Conservation (phyloP, 2,797 vertebrate genomes). For the Uromys caudimaculatus region DNA sequence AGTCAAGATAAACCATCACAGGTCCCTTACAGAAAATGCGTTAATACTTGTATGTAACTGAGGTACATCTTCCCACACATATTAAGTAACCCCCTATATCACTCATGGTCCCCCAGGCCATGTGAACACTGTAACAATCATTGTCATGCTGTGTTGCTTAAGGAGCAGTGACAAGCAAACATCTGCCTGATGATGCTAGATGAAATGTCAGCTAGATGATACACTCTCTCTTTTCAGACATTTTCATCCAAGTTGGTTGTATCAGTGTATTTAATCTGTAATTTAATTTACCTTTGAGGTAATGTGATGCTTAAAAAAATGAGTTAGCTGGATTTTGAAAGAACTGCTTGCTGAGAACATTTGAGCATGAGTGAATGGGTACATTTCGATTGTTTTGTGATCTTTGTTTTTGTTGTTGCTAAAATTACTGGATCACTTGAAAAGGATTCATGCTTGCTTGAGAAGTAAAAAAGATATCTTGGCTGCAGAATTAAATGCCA, state of each 20-base stretch:
- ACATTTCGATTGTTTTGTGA: conserved; percentile 7
- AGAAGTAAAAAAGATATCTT: not conserved
- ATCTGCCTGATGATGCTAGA: not conserved
- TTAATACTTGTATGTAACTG: not conserved
- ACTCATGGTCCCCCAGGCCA: not conserved
- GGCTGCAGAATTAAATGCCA: not conserved
- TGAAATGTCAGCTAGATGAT: not conserved
- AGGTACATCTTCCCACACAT: not conserved
- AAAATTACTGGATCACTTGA: conserved; percentile 45
- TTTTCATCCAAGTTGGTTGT: not conserved
- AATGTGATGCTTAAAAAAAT: not conserved
- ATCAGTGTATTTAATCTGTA: not conserved
- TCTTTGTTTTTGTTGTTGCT: conserved; percentile 14
- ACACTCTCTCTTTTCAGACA: not conserved
- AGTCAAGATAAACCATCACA: not conserved
- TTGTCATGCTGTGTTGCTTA: not conserved
- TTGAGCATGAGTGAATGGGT: not conserved
- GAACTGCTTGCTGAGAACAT: not conserved
- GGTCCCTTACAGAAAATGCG: not conserved
- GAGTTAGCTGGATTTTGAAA: not conserved
- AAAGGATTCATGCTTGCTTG: not conserved
- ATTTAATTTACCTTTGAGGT: not conserved
- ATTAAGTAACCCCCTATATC: not conserved
- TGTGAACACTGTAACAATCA: not conserved
- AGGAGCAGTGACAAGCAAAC: not conserved